Evolutionary conservation across 2,888 invertebrate species (phyloP).

Genomic region (Yponomeuta evonymella): DNA sequence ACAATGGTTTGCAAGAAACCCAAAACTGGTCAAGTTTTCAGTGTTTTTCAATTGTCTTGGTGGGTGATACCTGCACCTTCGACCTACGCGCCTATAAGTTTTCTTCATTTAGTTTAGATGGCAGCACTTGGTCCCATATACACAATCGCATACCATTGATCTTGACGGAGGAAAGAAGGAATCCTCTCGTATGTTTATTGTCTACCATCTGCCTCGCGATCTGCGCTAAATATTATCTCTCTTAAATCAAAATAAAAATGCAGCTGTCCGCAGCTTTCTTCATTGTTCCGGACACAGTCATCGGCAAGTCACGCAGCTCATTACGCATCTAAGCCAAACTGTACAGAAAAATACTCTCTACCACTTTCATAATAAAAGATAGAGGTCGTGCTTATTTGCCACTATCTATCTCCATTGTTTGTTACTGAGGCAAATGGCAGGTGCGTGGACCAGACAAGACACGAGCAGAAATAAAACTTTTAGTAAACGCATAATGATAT

Average conservation of each 20-base stretch:
- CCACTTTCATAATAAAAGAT: background rate
- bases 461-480: constrained; percentile 8
- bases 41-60: no score
- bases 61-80: no score
- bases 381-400: background rate
- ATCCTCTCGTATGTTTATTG: constrained; percentile 27
- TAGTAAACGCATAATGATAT: constrained; percentile 6
- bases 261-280: constrained; percentile 55
- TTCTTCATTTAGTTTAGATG: background rate
- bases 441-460: constrained; percentile 9
- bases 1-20: background rate
- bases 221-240: constrained; percentile 41
- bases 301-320: constrained; percentile 40
- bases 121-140: background rate
- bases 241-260: constrained; percentile 24
- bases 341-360: constrained; percentile 1
- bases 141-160: background rate
- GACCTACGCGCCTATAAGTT: no score
- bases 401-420: constrained; percentile 2
- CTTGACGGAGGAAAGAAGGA: background rate
- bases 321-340: constrained; percentile 18
- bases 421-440: constrained; percentile 4
- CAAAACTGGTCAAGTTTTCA: no score
- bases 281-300: constrained; percentile 60
- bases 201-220: constrained; percentile 21